Conservation (phyloP, 2,113 vertebrate genomes). For the Varanus komodoensis region DNA sequence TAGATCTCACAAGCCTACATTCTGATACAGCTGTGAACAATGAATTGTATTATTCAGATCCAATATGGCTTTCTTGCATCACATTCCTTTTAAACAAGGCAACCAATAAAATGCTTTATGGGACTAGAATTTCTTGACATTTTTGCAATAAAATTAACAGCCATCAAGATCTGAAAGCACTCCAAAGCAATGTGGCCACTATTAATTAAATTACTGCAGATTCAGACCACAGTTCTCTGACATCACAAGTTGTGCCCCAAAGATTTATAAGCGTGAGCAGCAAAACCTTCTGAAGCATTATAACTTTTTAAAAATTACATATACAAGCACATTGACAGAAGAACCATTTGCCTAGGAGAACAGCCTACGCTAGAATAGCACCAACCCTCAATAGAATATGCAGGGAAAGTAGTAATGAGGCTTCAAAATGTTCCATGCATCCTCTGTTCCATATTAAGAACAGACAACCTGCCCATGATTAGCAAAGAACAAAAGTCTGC, state of each 20-base stretch:
- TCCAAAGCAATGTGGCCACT: neutral
- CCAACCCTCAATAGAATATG: neutral
- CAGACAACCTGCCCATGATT: neutral
- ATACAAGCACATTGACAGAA: neutral
- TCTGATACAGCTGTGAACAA: neutral
- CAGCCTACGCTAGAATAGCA: neutral
- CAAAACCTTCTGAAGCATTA: neutral
- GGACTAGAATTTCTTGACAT: neutral
- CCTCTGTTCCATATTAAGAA: slow-evolving; percentile 36
- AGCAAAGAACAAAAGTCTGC: slow-evolving; percentile 27
- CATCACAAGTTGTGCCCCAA: neutral
- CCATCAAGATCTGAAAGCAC: neutral
- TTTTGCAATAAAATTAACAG: slow-evolving; percentile 2
- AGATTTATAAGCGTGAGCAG: neutral
- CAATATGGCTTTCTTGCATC: neutral
- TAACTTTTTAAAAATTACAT: neutral
- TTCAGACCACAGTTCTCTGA: neutral
- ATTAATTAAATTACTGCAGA: neutral
- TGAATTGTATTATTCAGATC: neutral
- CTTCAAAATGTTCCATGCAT: neutral
- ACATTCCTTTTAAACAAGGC: neutral
- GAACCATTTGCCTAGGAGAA: neutral
- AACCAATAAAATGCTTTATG: neutral
- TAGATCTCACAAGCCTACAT: neutral
- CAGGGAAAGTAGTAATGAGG: neutral